These are phyloP conservation scores for Leptinotarsa undecemlineata DNA, from an alignment of 1,140 invertebrate species.

Conservation along the genomic window DNA sequence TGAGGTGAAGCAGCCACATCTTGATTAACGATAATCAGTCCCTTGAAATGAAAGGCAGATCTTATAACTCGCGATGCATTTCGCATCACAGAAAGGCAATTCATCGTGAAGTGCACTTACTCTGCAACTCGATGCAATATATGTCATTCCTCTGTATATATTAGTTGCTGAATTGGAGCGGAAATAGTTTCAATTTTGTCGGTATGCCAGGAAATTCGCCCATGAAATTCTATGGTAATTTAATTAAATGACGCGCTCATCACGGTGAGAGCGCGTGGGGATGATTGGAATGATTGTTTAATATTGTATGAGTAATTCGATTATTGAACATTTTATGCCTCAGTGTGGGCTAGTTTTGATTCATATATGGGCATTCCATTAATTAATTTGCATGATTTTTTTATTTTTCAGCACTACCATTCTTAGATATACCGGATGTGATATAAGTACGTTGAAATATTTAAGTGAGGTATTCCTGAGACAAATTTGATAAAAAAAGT, in stretches of 20 bases:
- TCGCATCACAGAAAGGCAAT: not conserved
- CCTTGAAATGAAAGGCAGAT: not conserved
- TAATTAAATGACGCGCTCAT: not conserved
- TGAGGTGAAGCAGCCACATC: no score
- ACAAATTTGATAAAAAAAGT: no score
- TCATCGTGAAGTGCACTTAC: not conserved
- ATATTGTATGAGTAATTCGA: no score
- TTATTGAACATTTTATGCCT: no score
- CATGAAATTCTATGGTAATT: not conserved
- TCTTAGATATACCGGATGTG: no score
- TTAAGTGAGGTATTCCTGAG: no score
- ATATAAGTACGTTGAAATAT: no score
- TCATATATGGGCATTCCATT: no score
- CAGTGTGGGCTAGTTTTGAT: no score
- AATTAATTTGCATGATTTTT: no score
- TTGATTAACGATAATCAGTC: no score
- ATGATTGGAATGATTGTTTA: not conserved
- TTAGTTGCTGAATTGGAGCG: slow-evolving; percentile 4
- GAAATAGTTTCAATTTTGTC: not conserved
- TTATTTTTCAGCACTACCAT: no score
- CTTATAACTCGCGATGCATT: not conserved
- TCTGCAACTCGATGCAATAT: not conserved
- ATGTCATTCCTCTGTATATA: not conserved
- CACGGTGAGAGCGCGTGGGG: not conserved
- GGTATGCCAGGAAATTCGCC: not conserved